phyloP scores from a whole-genome alignment of 2,888 invertebrate genomes.

The Drosophila kokeensis region DNA sequence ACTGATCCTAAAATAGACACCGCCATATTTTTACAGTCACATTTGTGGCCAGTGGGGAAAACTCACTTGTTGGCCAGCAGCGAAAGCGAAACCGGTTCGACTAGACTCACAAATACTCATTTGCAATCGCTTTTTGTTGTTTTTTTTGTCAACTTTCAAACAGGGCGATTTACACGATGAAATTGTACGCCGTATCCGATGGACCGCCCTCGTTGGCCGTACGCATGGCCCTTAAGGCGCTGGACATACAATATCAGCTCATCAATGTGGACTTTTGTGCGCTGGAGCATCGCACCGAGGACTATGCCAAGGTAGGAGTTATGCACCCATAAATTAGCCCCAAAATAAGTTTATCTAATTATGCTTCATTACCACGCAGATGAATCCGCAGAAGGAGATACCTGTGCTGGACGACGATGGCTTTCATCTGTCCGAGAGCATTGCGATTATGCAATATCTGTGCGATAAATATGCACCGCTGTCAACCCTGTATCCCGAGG shows the following conservation, averaged over 20 bases:
- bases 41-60: constrained; percentile 37
- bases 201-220: constrained; percentile 92
- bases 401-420: constrained; percentile 92
- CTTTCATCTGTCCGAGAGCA: constrained; percentile 91
- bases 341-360: not conserved
- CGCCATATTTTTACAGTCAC: constrained; percentile 50
- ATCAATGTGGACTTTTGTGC: constrained; percentile 89
- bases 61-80: constrained; percentile 28
- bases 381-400: constrained; percentile 92
- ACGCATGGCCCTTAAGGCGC: constrained; percentile 88
- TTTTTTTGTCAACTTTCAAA: constrained; percentile 6
- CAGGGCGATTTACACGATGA: constrained; percentile 85
- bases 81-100: constrained; percentile 59
- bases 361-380: constrained; percentile 83
- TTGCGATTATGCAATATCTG: constrained; percentile 88
- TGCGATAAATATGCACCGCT: constrained; percentile 90
- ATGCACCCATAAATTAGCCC: not conserved
- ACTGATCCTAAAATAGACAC: constrained; percentile 36
- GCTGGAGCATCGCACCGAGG: constrained; percentile 91
- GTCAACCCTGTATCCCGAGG: constrained; percentile 89
- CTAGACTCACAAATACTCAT: constrained; percentile 26
- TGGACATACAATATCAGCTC: constrained; percentile 88
- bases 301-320: constrained; percentile 88
- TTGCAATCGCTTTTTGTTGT: constrained; percentile 18
- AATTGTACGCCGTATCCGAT: constrained; percentile 90